Percentiles rank a stretch among this genome's conserved stretches.
These are phyloP conservation scores for Melanerpes aurifrons DNA, from an alignment of 2,113 vertebrate species.

Conservation along the genomic window DNA sequence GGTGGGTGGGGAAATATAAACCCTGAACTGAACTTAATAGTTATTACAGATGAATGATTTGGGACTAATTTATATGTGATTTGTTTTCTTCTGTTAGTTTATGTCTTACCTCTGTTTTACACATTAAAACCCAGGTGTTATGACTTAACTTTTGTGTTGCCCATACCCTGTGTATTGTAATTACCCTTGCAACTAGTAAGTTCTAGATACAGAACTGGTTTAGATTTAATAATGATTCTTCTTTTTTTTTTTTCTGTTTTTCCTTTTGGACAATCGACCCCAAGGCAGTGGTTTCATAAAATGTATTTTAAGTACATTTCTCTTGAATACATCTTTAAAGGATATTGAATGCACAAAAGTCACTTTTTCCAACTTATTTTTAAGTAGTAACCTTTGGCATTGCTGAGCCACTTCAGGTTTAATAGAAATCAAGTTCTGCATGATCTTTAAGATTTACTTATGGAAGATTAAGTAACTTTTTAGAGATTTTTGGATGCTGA, in stretches of 20 bases:
- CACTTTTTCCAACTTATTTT: neutral
- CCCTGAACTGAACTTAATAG: constrained; percentile 58
- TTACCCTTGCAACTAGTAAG: neutral
- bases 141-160: constrained; percentile 22
- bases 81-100: constrained; percentile 59
- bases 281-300: neutral
- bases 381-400: neutral
- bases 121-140: constrained; percentile 37
- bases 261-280: neutral
- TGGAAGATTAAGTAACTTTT: neutral
- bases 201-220: neutral
- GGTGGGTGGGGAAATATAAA: constrained; percentile 67
- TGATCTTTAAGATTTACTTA: neutral
- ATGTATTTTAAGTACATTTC: neutral
- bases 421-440: neutral
- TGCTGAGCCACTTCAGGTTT: neutral
- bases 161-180: neutral
- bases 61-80: constrained; percentile 57
- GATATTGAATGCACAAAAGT: neutral
- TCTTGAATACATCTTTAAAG: neutral
- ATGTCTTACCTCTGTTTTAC: neutral
- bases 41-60: constrained; percentile 67
- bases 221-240: neutral
- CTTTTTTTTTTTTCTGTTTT: neutral
- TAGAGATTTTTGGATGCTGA: neutral